A percentile compares a stretch with the other conserved stretches of the same genome.
These are phyloP conservation scores for Eonycteris spelaea DNA, from an alignment of 2,113 vertebrate species.

Conservation along the genomic window DNA sequence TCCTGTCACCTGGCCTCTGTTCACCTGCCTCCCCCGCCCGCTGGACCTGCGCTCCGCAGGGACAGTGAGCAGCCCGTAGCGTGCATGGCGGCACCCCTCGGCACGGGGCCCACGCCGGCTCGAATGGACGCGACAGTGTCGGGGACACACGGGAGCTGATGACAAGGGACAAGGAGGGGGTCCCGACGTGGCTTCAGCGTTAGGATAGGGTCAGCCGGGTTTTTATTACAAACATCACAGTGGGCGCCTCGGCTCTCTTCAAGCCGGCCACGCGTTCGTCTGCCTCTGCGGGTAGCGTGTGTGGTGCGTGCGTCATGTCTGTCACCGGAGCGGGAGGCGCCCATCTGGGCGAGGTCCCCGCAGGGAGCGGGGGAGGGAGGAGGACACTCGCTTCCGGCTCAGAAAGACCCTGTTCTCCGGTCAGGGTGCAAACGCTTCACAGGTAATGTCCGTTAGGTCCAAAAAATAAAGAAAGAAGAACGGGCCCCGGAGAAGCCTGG, in stretches of 20 bases:
- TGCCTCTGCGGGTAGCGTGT: not conserved
- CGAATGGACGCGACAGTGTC: too few relatives aligned
- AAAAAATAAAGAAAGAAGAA: not conserved
- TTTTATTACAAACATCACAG: not conserved
- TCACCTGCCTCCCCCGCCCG: not conserved
- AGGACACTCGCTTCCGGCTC: not conserved
- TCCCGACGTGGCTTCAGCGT: not conserved
- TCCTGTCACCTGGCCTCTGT: too few relatives aligned
- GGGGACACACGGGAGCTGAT: too few relatives aligned
- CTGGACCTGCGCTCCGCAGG: too few relatives aligned
- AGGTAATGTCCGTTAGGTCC: rapidly evolving
- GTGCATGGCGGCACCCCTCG: too few relatives aligned
- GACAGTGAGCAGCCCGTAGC: too few relatives aligned
- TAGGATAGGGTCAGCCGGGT: not conserved
- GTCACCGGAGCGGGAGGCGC: too few relatives aligned
- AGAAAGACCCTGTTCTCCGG: not conserved
- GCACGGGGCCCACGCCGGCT: too few relatives aligned
- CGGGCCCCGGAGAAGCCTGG: not conserved
- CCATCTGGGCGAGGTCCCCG: not conserved
- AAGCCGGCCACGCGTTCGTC: rapidly evolving
- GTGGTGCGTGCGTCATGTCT: rapidly evolving
- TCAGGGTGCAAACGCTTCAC: not conserved
- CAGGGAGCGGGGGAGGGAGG: not conserved
- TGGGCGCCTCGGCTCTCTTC: not conserved
- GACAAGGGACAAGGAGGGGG: not conserved